Conservation (phyloP, 2,888 invertebrate species). For the Philonicus albiceps region DNA sequence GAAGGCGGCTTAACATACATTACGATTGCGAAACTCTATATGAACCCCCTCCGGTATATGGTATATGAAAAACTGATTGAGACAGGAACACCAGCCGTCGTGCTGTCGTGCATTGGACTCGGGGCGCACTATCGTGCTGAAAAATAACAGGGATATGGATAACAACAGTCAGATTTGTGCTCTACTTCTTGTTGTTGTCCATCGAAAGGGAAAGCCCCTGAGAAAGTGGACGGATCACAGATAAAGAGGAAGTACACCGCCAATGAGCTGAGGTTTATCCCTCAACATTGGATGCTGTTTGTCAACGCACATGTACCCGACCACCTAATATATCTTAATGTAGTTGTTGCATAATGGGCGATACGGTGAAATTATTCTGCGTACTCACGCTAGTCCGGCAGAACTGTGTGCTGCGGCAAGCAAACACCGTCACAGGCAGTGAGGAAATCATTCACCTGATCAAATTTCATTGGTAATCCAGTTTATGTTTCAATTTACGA, state of each 20-base stretch:
- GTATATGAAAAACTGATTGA: not conserved
- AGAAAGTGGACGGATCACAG: not conserved
- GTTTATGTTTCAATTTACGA: not conserved
- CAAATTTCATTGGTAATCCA: not conserved
- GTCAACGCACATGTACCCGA: not conserved
- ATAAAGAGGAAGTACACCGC: not conserved
- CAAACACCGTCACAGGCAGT: not conserved
- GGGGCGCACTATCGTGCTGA: not conserved
- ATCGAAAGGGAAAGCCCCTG: not conserved
- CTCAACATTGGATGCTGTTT: not conserved
- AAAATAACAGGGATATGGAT: not conserved
- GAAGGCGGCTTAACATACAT: slow-evolving; percentile 11
- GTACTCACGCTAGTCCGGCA: not conserved
- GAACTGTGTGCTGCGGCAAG: not conserved
- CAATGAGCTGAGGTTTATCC: not conserved
- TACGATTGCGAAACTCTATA: not conserved
- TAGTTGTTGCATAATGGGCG: not conserved
- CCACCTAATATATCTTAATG: not conserved
- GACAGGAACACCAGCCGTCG: not conserved
- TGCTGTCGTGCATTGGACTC: not conserved
- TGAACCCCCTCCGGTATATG: not conserved
- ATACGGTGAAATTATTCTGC: not conserved
- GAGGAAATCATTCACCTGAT: not conserved
- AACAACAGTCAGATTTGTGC: not conserved
- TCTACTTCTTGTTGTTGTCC: not conserved